Evolutionary conservation across 2,797 vertebrate genomes (phyloP).

Genomic region (Pantherophis alleghaniensis): DNA sequence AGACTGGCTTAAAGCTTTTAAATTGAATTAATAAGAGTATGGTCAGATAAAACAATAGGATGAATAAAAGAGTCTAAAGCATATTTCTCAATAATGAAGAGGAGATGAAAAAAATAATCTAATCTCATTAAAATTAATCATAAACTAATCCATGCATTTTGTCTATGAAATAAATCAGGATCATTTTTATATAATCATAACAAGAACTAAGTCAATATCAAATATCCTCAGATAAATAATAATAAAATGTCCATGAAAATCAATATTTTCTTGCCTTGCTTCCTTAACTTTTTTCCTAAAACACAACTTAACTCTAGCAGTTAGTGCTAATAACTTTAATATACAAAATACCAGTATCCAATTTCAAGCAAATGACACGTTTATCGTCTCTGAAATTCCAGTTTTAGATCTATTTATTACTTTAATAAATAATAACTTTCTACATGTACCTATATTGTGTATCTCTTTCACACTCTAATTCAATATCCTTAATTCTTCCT

Average conservation of each 20-base stretch:
- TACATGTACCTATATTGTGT: not conserved
- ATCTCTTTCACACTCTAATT: not conserved
- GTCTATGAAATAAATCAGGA: not conserved
- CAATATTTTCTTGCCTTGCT: not conserved
- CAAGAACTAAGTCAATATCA: not conserved
- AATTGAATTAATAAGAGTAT: not conserved
- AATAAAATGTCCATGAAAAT: not conserved
- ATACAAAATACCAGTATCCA: not conserved
- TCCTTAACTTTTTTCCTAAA: not conserved
- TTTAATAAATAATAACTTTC: not conserved
- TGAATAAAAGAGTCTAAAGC: not conserved
- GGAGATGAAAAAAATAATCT: not conserved
- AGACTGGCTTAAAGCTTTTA: not conserved
- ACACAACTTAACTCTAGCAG: not conserved
- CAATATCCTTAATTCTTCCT: not conserved
- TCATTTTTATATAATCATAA: not conserved
- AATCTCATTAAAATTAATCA: not conserved
- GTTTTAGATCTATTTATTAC: not conserved
- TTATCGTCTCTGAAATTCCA: not conserved
- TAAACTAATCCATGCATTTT: not conserved
- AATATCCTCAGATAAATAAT: not conserved
- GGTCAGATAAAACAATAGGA: not conserved
- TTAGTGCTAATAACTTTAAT: not conserved
- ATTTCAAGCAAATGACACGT: not conserved
- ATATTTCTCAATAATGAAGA: not conserved